Evolutionary conservation across 2,888 invertebrate genomes (phyloP).

Genomic region (Eilema caniola): DNA sequence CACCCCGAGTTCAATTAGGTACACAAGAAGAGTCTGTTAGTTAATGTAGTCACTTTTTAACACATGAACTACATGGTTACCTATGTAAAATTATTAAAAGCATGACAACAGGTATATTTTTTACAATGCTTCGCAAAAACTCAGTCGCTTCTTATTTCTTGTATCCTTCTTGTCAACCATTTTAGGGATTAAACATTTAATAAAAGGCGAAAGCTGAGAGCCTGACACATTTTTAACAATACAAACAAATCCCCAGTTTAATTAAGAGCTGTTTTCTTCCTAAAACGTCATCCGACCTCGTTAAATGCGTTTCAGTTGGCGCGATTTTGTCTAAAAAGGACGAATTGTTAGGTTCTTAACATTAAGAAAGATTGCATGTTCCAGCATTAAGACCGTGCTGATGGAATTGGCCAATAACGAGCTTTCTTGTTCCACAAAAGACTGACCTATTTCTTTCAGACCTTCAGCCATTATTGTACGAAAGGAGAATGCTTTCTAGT

Average conservation of each 20-base stretch:
- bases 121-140: neutral
- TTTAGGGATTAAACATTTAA: neutral
- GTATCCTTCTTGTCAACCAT: neutral
- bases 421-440: slow-evolving; percentile 32
- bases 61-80: neutral
- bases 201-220: slow-evolving; percentile 17
- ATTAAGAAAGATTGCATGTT: slow-evolving; percentile 43
- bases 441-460: slow-evolving; percentile 24
- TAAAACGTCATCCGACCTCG: slow-evolving; percentile 43
- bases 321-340: slow-evolving; percentile 41
- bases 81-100: neutral
- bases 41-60: no score
- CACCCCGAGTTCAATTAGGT: no score
- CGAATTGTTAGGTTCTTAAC: slow-evolving; percentile 36
- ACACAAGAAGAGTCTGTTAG: no score
- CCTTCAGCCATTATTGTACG: slow-evolving; percentile 18
- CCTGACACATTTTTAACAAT: slow-evolving; percentile 20
- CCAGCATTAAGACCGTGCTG: slow-evolving; percentile 29
- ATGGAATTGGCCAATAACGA: slow-evolving; percentile 43
- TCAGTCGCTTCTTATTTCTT: neutral
- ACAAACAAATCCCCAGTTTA: slow-evolving; percentile 42
- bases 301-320: slow-evolving; percentile 31
- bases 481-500: slow-evolving; percentile 5
- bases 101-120: no score
- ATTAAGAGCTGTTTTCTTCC: slow-evolving; percentile 43